A percentile compares a stretch with the other conserved stretches of the same genome.
phyloP scores from a whole-genome alignment of 2,797 vertebrate genomes.

The Schizopygopsis malacanthus region DNA sequence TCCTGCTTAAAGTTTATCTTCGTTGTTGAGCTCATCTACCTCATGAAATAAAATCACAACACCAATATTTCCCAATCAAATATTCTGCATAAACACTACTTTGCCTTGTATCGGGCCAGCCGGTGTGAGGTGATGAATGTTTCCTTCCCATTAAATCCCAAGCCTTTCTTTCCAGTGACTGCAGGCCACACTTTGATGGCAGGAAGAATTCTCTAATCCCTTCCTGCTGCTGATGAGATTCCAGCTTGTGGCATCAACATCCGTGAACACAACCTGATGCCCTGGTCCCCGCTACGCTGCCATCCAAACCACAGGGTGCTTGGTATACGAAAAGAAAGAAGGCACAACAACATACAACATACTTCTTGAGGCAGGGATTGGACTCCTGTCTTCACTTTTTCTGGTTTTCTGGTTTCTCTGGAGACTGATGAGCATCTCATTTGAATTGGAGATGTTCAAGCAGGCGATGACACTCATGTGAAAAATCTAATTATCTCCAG shows the following conservation, averaged over 20 bases:
- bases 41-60: neutral
- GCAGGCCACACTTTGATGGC: constrained; percentile 48
- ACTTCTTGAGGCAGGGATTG: constrained; percentile 27
- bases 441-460: constrained; percentile 21
- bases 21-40: constrained; percentile 17
- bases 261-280: constrained; percentile 7
- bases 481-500: constrained; percentile 44
- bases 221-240: constrained; percentile 18
- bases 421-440: constrained; percentile 35
- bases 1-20: neutral
- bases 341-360: constrained; percentile 6
- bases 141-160: constrained; percentile 50
- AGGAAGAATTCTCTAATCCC: constrained; percentile 43
- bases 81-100: constrained; percentile 9
- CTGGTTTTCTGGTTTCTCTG: constrained; percentile 12
- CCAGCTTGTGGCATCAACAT: constrained; percentile 33
- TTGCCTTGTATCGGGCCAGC: constrained; percentile 18
- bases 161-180: constrained; percentile 37
- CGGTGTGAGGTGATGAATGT: constrained; percentile 37
- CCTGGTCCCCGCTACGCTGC: neutral
- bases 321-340: neutral
- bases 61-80: constrained; percentile 9
- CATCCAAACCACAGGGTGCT: constrained; percentile 13
- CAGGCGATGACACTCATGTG: constrained; percentile 20
- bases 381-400: neutral